A percentile compares a stretch with the other conserved stretches of the same genome.
Evolutionary conservation across 2,888 invertebrate genomes (phyloP).

Genomic region (Loripinus fragilis): DNA sequence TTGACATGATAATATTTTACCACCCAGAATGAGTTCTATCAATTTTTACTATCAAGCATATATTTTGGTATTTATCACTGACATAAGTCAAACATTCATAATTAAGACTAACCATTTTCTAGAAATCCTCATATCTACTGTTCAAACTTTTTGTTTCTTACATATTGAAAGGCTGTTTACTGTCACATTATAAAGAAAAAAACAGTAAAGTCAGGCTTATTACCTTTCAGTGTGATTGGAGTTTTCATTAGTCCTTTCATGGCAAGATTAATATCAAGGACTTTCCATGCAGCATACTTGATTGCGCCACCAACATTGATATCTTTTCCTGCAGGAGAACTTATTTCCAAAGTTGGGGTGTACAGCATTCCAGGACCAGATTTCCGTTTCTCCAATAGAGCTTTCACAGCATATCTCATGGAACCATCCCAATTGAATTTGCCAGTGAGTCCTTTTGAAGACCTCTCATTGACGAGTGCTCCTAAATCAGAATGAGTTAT

Average conservation of each 20-base stretch:
- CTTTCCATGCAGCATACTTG: constrained; percentile 59
- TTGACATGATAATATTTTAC: too few relatives aligned
- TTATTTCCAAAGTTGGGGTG: constrained; percentile 52
- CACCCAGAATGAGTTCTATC: too few relatives aligned
- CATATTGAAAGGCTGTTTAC: too few relatives aligned
- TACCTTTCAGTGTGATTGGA: constrained; percentile 67
- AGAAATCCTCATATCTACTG: too few relatives aligned
- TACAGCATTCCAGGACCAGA: constrained; percentile 56
- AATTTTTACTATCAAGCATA: too few relatives aligned
- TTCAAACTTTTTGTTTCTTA: too few relatives aligned
- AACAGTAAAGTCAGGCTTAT: too few relatives aligned
- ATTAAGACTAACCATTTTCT: too few relatives aligned
- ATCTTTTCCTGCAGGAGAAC: constrained; percentile 33
- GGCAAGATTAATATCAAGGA: constrained; percentile 61
- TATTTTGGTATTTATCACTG: too few relatives aligned
- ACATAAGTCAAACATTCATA: too few relatives aligned
- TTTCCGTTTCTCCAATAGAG: constrained; percentile 38
- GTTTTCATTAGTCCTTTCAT: constrained; percentile 59
- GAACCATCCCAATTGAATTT: constrained; percentile 52
- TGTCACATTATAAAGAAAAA: too few relatives aligned
- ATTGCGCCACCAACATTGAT: constrained; percentile 53
- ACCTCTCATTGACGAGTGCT: constrained; percentile 37
- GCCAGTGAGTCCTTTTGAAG: constrained; percentile 51
- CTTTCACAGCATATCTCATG: constrained; percentile 51
- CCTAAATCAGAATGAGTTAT: constrained; percentile 44